These are phyloP conservation scores for Recurvirostra avosetta DNA, from an alignment of 2,113 vertebrate genomes.

Conservation along the genomic window DNA sequence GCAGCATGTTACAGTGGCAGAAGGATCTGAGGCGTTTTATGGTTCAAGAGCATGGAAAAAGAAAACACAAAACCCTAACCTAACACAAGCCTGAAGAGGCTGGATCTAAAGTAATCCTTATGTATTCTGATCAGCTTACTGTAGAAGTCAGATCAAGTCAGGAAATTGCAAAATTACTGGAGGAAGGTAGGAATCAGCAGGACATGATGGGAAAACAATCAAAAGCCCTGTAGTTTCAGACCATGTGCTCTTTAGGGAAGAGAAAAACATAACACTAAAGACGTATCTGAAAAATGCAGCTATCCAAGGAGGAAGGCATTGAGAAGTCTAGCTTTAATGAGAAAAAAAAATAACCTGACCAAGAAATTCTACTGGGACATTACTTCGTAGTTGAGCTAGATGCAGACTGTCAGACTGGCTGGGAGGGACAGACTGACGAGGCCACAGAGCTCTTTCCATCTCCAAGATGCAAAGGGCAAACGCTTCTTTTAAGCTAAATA, in stretches of 20 bases:
- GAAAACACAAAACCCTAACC: neutral
- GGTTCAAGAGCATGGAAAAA: neutral
- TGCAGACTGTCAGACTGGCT: neutral
- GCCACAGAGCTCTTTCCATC: neutral
- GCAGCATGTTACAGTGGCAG: accelerated
- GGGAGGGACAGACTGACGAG: neutral
- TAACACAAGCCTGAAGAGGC: neutral
- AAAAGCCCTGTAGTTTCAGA: neutral
- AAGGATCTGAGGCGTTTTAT: accelerated
- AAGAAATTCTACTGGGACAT: neutral
- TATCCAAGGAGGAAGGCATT: neutral
- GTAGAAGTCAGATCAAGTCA: neutral
- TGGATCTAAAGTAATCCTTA: neutral
- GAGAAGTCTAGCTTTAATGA: neutral
- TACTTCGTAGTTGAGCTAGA: neutral
- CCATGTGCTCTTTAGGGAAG: neutral
- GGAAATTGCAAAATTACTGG: neutral
- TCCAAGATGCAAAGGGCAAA: neutral
- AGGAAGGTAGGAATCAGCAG: neutral
- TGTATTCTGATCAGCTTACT: neutral
- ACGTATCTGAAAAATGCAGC: neutral
- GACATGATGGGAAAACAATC: neutral
- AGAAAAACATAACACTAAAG: neutral
- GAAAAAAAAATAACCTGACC: neutral
- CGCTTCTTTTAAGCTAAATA: neutral